Conservation (phyloP, 92 coral and sea anemone species). For the Epizoanthus ramosus region DNA sequence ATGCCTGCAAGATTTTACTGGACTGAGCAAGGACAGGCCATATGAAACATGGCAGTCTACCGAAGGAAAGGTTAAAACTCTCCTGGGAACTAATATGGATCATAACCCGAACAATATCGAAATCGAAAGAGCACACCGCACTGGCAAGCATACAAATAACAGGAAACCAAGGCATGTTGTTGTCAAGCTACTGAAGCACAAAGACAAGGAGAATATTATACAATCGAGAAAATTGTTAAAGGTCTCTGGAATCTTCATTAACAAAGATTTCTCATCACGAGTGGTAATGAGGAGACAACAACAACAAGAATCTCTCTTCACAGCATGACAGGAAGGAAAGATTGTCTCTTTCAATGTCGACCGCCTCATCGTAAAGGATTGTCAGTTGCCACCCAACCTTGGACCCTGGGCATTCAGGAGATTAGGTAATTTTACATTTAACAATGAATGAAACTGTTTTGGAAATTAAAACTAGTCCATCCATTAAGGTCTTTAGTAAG, state of each 20-base stretch:
- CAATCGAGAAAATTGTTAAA: conserved; percentile 4
- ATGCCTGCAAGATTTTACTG: background rate
- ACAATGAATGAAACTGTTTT: too few species aligned
- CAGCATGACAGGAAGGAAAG: conserved; percentile 19
- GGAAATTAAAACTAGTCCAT: too few species aligned
- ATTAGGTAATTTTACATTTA: background rate
- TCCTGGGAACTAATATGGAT: background rate
- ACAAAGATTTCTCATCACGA: conserved; percentile 4
- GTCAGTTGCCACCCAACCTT: background rate
- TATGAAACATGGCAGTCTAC: conserved; percentile 5
- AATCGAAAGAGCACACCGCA: conserved; percentile 24
- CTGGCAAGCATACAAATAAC: conserved; percentile 2
- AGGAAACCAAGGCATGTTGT: conserved; percentile 11
- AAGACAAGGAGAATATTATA: background rate
- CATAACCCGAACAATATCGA: background rate
- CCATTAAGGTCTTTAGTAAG: too few species aligned
- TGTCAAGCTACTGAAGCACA: background rate
- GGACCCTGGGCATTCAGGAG: background rate
- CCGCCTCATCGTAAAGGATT: background rate
- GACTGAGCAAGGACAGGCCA: background rate
- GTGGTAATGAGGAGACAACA: background rate
- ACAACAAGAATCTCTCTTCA: background rate
- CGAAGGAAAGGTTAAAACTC: background rate
- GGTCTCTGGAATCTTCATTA: conserved; percentile 1
- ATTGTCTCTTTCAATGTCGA: background rate